These are phyloP conservation scores for Pangasius mekongensis DNA, from an alignment of 2,797 vertebrate genomes.

Conservation along the genomic window DNA sequence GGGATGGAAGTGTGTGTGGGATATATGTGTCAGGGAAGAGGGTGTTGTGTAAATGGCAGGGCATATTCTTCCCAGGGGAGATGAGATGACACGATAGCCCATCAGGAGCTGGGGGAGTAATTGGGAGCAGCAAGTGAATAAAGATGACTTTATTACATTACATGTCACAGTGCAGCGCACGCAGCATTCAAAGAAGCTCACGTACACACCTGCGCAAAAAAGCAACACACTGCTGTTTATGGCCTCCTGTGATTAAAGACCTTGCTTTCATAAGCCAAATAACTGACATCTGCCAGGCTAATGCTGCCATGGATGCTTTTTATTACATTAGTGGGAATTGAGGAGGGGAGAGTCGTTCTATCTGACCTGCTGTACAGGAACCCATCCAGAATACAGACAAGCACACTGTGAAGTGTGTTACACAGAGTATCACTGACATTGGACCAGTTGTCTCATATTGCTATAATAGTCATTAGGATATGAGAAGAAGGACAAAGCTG, in stretches of 20 bases:
- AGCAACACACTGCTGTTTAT: constrained; percentile 44
- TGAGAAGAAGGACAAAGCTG: not conserved
- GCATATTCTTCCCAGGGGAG: constrained; percentile 32
- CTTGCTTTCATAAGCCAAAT: constrained; percentile 28
- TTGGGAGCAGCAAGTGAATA: constrained; percentile 59
- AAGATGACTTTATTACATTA: constrained; percentile 62
- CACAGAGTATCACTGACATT: not conserved
- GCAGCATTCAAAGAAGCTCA: constrained; percentile 41
- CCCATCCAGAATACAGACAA: constrained; percentile 43
- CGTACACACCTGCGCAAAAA: not conserved
- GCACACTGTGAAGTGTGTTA: not conserved
- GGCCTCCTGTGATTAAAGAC: constrained; percentile 38
- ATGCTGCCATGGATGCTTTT: constrained; percentile 37
- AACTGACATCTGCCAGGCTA: constrained; percentile 48
- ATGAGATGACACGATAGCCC: constrained; percentile 55
- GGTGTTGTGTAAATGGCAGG: not conserved
- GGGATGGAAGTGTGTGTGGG: not conserved
- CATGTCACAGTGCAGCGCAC: constrained; percentile 45
- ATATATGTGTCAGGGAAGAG: constrained; percentile 2
- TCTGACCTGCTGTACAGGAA: constrained; percentile 31
- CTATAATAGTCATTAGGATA: not conserved
- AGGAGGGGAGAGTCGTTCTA: constrained; percentile 40
- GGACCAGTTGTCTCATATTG: not conserved
- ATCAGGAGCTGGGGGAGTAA: constrained; percentile 51
- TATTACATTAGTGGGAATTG: constrained; percentile 34